Conservation (phyloP, 2,888 invertebrate genomes). For the Antheraea assamensis region DNA sequence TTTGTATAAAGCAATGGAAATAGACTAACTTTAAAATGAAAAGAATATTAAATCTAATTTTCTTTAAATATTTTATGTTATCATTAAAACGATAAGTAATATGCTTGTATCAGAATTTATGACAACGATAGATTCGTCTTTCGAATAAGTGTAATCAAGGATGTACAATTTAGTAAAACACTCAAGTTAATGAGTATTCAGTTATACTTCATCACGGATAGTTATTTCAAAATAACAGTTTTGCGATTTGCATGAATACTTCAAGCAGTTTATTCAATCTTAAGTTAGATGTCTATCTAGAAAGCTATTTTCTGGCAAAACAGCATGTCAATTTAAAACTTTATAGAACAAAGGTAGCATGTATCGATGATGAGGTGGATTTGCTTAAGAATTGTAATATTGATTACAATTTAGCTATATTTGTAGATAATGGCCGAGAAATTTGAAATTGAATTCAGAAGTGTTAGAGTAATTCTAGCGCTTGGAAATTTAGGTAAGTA, state of each 20-base stretch:
- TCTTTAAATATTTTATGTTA: neutral
- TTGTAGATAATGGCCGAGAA: constrained; percentile 17
- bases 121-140: neutral
- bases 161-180: neutral
- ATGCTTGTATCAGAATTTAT: neutral
- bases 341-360: neutral
- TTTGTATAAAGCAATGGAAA: neutral
- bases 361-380: neutral
- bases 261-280: constrained; percentile 28
- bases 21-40: neutral
- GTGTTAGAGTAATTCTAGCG: constrained; percentile 9
- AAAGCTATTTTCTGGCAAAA: neutral
- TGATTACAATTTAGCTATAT: constrained; percentile 16
- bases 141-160: neutral
- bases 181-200: neutral
- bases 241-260: constrained; percentile 40
- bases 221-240: constrained; percentile 33
- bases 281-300: constrained; percentile 12
- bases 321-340: constrained; percentile 5
- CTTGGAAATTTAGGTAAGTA: constrained; percentile 20
- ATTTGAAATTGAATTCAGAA: constrained; percentile 19
- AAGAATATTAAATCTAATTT: neutral
- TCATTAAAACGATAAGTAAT: neutral
- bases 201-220: neutral
- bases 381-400: constrained; percentile 6